Evolutionary conservation across 2,113 vertebrate genomes (phyloP).

Genomic region (Dasypus novemcinctus): DNA sequence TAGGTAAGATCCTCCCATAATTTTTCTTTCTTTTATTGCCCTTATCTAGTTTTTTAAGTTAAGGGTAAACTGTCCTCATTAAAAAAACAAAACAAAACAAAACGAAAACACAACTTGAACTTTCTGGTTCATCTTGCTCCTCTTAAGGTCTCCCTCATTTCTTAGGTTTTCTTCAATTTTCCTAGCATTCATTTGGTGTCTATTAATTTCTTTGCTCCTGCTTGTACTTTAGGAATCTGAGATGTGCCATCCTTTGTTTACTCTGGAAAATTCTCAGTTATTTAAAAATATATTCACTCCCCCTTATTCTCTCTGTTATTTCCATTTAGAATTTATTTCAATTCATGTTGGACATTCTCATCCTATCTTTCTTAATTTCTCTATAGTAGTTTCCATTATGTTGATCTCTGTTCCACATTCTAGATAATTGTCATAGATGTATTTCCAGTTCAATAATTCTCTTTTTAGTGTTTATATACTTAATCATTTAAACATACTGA

Average conservation of each 20-base stretch:
- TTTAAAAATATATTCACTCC: not conserved
- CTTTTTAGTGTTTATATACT: not conserved
- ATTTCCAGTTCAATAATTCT: not conserved
- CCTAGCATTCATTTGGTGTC: not conserved
- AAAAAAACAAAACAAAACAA: not conserved
- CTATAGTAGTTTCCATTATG: not conserved
- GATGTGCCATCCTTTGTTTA: not conserved
- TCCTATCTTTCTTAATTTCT: constrained; percentile 2
- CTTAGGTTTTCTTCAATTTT: not conserved
- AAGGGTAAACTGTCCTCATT: not conserved
- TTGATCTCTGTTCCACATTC: not conserved
- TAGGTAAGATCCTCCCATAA: not conserved
- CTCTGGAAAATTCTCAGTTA: not conserved
- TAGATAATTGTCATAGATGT: not conserved
- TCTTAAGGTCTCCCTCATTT: not conserved
- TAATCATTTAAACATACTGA: not conserved
- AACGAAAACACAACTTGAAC: not conserved
- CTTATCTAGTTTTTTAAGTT: not conserved
- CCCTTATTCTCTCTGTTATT: not conserved
- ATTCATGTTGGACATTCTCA: not conserved
- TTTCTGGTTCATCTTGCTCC: not conserved
- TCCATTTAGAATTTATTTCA: not conserved
- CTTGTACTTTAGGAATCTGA: not conserved
- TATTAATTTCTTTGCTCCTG: not conserved
- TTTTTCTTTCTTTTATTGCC: not conserved